phyloP scores from a whole-genome alignment of 2,888 invertebrate species.

The Uloborus plumipes region DNA sequence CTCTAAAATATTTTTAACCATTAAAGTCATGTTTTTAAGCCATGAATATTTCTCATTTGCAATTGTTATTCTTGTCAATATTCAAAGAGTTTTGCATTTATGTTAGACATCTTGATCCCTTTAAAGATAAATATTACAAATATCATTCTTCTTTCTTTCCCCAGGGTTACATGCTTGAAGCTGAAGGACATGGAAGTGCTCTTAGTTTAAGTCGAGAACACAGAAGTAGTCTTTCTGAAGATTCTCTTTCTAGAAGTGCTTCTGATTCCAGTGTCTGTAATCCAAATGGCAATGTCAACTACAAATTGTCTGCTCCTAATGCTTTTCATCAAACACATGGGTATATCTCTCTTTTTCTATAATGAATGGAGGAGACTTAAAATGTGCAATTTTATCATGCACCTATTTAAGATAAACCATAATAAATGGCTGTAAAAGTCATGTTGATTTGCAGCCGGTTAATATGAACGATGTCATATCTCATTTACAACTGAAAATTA shows the following conservation, averaged over 20 bases:
- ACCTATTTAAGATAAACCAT: too few species aligned
- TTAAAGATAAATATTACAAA: too few species aligned
- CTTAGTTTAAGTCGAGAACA: conserved; percentile 66
- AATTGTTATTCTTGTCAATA: background rate
- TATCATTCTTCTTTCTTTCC: conserved; percentile 26
- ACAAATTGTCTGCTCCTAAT: conserved; percentile 76
- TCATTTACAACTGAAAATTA: too few species aligned
- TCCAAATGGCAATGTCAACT: conserved; percentile 69
- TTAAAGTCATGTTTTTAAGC: too few species aligned
- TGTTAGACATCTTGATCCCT: background rate
- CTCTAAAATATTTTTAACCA: too few species aligned
- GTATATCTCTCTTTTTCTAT: conserved; percentile 71
- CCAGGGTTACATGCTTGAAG: conserved; percentile 81
- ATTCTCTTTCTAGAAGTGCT: conserved; percentile 89
- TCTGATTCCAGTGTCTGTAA: conserved; percentile 90
- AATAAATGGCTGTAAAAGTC: too few species aligned
- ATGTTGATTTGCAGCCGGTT: too few species aligned
- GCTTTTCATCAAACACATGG: conserved; percentile 79
- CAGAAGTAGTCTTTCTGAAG: conserved; percentile 74
- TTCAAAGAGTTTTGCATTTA: background rate
- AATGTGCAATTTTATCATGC: too few species aligned
- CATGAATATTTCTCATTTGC: too few species aligned
- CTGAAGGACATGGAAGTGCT: conserved; percentile 74
- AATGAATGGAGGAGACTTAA: background rate
- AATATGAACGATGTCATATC: too few species aligned